Conservation (phyloP, 1,140 invertebrate species). For the Teleogryllus occipitalis region DNA sequence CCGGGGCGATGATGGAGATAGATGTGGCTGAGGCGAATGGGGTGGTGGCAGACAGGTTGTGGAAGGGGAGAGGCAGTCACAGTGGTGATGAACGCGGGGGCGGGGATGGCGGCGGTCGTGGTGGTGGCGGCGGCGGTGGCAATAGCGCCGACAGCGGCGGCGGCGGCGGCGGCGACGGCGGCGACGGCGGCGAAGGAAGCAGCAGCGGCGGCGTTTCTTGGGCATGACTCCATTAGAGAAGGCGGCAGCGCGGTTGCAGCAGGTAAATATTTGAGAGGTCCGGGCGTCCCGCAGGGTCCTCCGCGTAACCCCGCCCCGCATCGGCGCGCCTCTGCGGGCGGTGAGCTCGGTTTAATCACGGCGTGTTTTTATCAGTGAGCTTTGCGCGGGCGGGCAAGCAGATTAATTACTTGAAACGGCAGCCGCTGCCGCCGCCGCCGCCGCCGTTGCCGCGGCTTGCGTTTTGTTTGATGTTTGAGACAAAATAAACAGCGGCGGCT, state of each 20-base stretch:
- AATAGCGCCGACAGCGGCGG: too few relatives aligned
- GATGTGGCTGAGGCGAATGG: too few relatives aligned
- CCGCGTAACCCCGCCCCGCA: too few relatives aligned
- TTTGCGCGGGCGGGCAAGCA: background rate
- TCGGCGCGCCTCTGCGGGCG: background rate
- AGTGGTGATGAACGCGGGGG: too few relatives aligned
- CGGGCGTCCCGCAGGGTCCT: background rate
- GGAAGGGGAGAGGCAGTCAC: too few relatives aligned
- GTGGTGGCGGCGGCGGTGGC: too few relatives aligned
- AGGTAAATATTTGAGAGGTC: background rate
- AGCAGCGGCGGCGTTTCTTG: background rate
- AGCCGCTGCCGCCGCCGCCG: background rate
- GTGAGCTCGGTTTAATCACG: background rate
- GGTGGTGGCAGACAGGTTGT: too few relatives aligned
- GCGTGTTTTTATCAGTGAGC: background rate
- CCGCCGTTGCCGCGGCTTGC: background rate
- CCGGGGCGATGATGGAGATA: too few relatives aligned
- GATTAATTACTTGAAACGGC: background rate
- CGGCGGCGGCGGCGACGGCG: too few relatives aligned
- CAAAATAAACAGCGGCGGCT: background rate
- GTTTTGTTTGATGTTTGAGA: constrained; percentile 5
- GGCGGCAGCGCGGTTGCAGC: background rate
- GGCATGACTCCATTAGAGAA: background rate
- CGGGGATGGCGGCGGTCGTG: too few relatives aligned
- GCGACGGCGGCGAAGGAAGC: too few relatives aligned